phyloP scores from a whole-genome alignment of 2,888 invertebrate genomes.

The Pyrocoelia pectoralis region DNA sequence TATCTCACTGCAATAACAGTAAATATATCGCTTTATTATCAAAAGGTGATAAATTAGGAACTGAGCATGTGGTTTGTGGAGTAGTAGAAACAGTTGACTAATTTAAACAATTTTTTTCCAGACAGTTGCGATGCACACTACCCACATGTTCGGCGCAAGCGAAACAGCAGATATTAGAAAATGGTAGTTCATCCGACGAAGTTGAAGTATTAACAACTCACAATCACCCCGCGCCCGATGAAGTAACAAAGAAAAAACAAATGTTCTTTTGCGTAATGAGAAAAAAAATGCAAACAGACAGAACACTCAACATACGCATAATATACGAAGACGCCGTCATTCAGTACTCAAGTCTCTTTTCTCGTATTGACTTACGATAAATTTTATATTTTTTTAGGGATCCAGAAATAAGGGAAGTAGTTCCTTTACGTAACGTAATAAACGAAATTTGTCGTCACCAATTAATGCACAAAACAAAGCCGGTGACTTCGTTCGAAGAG shows the following conservation, averaged over 20 bases:
- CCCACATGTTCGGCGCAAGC: conserved; percentile 1
- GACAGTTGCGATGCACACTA: not conserved
- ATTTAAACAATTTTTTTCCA: no score
- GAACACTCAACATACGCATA: conserved; percentile 50
- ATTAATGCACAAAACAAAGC: conserved; percentile 42
- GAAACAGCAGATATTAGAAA: conserved; percentile 39
- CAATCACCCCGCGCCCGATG: conserved; percentile 47
- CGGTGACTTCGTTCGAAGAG: conserved; percentile 50
- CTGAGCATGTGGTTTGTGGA: no score
- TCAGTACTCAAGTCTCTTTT: conserved; percentile 50
- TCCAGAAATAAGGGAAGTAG: conserved; percentile 46
- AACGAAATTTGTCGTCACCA: conserved; percentile 54
- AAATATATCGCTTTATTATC: no score
- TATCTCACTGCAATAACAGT: no score
- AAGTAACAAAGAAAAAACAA: conserved; percentile 47
- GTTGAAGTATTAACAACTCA: conserved; percentile 47
- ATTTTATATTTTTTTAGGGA: conserved; percentile 45
- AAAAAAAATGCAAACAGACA: conserved; percentile 51
- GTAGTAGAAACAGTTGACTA: no score
- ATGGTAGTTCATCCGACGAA: conserved; percentile 37
- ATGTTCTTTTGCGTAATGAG: conserved; percentile 54
- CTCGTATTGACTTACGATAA: no score
- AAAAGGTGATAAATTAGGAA: no score
- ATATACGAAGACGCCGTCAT: conserved; percentile 53
- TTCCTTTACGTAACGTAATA: conserved; percentile 52